Evolutionary conservation across 2,797 vertebrate species (phyloP).

Genomic region (Australoheros facetus): DNA sequence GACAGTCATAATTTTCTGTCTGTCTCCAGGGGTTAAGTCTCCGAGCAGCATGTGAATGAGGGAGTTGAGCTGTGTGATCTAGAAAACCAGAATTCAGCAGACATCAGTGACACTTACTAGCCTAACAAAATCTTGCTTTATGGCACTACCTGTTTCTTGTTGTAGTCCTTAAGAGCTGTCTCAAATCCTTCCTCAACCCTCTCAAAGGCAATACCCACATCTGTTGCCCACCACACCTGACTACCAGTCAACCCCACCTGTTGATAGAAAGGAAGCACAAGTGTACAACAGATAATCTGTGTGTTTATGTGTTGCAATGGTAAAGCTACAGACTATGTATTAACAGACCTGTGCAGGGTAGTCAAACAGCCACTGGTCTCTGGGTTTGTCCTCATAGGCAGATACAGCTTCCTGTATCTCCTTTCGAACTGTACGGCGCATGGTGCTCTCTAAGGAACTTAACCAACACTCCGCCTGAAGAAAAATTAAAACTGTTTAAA

Average conservation of each 20-base stretch:
- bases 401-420: constrained; percentile 81
- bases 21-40: constrained; percentile 85
- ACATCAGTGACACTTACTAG: not conserved
- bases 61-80: constrained; percentile 93
- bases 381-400: constrained; percentile 81
- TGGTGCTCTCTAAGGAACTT: constrained; percentile 73
- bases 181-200: constrained; percentile 83
- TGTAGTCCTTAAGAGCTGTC: constrained; percentile 82
- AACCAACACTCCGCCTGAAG: constrained; percentile 77
- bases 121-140: not conserved
- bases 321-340: not conserved
- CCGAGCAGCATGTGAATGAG: constrained; percentile 93
- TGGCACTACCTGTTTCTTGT: constrained; percentile 76
- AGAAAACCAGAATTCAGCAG: constrained; percentile 78
- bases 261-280: not conserved
- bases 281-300: not conserved
- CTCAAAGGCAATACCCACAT: constrained; percentile 83
- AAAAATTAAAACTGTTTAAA: not conserved
- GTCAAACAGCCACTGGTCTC: constrained; percentile 81
- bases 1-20: constrained; percentile 92
- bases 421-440: constrained; percentile 75
- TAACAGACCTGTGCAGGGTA: constrained; percentile 76
- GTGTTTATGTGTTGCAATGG: not conserved
- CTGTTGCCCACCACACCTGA: constrained; percentile 81
- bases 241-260: constrained; percentile 78